phyloP scores from a whole-genome alignment of 2,797 vertebrate genomes.

The Salmo trutta region DNA sequence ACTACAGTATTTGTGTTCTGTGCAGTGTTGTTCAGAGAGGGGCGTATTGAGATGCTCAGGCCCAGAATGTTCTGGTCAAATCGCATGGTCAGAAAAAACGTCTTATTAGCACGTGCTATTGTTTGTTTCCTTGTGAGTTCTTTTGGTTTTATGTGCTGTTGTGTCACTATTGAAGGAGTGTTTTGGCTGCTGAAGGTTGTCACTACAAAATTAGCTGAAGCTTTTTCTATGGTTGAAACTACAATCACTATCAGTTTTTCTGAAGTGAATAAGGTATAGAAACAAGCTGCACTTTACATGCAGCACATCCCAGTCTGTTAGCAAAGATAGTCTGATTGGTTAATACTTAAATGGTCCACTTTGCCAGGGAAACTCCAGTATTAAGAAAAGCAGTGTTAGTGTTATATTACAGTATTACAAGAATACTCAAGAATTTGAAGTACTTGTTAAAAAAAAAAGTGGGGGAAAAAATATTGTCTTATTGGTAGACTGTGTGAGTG shows the following conservation, averaged over 20 bases:
- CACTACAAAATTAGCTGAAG: constrained; percentile 28
- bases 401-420: constrained; percentile 27
- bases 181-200: constrained; percentile 21
- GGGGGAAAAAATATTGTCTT: constrained; percentile 19
- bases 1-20: neutral
- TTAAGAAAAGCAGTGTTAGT: constrained; percentile 36
- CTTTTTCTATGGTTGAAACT: constrained; percentile 26
- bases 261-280: constrained; percentile 36
- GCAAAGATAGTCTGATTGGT: constrained; percentile 16
- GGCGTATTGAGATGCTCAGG: constrained; percentile 26
- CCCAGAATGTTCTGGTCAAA: neutral
- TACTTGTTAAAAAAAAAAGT: neutral
- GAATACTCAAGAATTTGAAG: constrained; percentile 10
- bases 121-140: constrained; percentile 48
- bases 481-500: constrained; percentile 34
- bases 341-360: constrained; percentile 13
- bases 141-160: constrained; percentile 39
- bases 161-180: constrained; percentile 9
- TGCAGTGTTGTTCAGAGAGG: constrained; percentile 5
- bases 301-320: neutral
- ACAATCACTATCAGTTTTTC: constrained; percentile 3
- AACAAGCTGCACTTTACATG: constrained; percentile 39
- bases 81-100: neutral
- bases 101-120: constrained; percentile 65
- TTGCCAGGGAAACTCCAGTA: constrained; percentile 33